Conservation (phyloP, 1,140 invertebrate genomes). For the Drosophila eugracilis region DNA sequence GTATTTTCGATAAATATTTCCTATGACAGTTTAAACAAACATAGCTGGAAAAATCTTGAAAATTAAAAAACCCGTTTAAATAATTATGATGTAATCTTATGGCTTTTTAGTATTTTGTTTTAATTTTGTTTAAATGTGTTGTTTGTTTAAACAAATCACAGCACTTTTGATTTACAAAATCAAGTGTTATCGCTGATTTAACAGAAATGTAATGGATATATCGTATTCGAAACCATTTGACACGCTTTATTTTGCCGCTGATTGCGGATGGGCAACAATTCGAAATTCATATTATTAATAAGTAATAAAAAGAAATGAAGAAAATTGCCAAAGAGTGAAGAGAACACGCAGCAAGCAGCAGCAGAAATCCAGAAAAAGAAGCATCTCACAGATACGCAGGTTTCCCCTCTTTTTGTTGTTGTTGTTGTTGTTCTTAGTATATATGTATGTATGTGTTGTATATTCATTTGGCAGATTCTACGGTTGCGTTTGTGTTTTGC, state of each 20-base stretch:
- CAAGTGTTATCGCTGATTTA: not conserved
- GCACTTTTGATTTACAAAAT: too few species aligned
- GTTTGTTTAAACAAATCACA: too few species aligned
- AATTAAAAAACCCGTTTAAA: too few species aligned
- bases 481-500: constrained; percentile 44
- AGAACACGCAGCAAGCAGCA: constrained; percentile 7
- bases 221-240: constrained; percentile 8
- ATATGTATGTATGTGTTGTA: not conserved
- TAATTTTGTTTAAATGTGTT: too few species aligned
- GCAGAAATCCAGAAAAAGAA: constrained; percentile 27
- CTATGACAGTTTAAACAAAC: not conserved
- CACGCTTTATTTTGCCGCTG: constrained; percentile 13
- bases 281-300: constrained; percentile 58
- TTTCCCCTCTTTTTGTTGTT: constrained; percentile 20
- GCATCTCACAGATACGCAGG: constrained; percentile 30
- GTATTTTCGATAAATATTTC: constrained; percentile 1
- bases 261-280: constrained; percentile 34
- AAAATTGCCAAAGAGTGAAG: constrained; percentile 35
- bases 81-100: too few species aligned
- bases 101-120: too few species aligned
- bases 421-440: not conserved
- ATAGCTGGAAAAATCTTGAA: too few species aligned
- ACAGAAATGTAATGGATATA: too few species aligned
- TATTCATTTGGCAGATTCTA: constrained; percentile 31
- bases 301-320: constrained; percentile 50